Evolutionary conservation across 2,113 vertebrate species (phyloP), one percentile per base, ranked within the genome.

Genomic region (Eupsittula cactorum): DNA sequence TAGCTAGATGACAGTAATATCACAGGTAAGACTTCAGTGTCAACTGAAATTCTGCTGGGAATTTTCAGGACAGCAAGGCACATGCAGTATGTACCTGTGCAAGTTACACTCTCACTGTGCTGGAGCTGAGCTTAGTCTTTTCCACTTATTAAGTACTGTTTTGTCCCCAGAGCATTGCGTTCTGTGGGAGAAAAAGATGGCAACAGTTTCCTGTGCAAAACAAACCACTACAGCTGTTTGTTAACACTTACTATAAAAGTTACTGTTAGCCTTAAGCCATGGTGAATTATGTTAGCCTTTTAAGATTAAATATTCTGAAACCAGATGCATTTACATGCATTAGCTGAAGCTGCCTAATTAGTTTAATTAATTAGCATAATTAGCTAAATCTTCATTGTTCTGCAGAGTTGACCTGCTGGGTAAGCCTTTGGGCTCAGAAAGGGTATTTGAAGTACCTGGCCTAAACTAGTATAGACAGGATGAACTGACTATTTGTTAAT

Each of bases 291-390:
- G 80, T 57, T 92, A 68, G 64, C 57, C 44, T 92, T 88, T 94
- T 79, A 92, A 88, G 65, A 86, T 57, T 10, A 88, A 95, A 88
- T 93, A 83, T 73, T 88, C 74, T 90, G 76, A 91, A 95, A 82
- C 29, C 42, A 75, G 76, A 65, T 86, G 55, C 73, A 90, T 96
- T 96, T 92, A 71, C 69, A 90, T 95, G 62, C 28, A 31, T 88
- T 90, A 93, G 88, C 90, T 68, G 27, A 65, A 92, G 55, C 35
- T 86, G 65, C 16, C 52, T 92, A 93, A 96, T 95, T 91, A 92
- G 47, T 55, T 86, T 83, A 95, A 92, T 90, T 91, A 90, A 94
- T 94, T 93, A 82, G 71, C 62, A 60, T 92, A 93, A 92, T 95
- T 89, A 89, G 55, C 33, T 39, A 82, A 44, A 41, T 55, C 77